Percentiles rank a stretch among this genome's conserved stretches.
These are phyloP conservation scores for Lasioglossum baleicum DNA, from an alignment of 1,140 invertebrate genomes.

Conservation along the genomic window DNA sequence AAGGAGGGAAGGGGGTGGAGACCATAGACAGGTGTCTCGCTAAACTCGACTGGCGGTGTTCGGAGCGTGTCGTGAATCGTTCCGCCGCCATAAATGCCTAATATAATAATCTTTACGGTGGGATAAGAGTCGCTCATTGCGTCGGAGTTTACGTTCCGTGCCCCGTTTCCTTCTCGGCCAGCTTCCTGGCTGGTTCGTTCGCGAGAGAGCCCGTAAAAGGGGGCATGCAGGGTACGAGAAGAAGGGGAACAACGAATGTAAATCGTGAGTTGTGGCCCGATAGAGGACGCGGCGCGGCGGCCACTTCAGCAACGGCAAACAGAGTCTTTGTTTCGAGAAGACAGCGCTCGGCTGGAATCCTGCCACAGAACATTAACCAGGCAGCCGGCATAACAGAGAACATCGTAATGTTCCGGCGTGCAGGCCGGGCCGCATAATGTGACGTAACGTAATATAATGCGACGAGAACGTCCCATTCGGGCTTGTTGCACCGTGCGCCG, in stretches of 20 bases:
- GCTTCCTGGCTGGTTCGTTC: conserved; percentile 2
- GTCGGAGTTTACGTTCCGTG: conserved; percentile 10
- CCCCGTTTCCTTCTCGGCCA: conserved; percentile 7
- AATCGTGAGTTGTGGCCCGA: conserved; percentile 41
- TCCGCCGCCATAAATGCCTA: background rate
- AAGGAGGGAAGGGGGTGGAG: no score
- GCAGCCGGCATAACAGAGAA: conserved; percentile 65
- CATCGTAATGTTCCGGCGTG: conserved; percentile 57
- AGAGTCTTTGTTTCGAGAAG: conserved; percentile 67
- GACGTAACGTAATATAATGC: conserved; percentile 55
- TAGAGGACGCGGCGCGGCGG: conserved; percentile 25
- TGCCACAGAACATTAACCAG: conserved; percentile 73
- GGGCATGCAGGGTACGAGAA: background rate
- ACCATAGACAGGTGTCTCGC: background rate
- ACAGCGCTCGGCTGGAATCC: conserved; percentile 56
- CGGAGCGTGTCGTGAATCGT: conserved; percentile 9
- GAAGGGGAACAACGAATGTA: conserved; percentile 12
- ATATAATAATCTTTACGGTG: conserved; percentile 26
- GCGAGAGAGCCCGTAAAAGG: no score
- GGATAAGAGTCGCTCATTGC: background rate
- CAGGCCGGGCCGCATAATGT: conserved; percentile 48
- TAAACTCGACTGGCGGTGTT: background rate
- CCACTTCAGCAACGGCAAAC: conserved; percentile 45
- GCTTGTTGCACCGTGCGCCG: conserved; percentile 30
- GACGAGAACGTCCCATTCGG: conserved; percentile 11